These are phyloP conservation scores for Galeopterus variegatus DNA, from an alignment of 2,113 vertebrate genomes.

Conservation along the genomic window DNA sequence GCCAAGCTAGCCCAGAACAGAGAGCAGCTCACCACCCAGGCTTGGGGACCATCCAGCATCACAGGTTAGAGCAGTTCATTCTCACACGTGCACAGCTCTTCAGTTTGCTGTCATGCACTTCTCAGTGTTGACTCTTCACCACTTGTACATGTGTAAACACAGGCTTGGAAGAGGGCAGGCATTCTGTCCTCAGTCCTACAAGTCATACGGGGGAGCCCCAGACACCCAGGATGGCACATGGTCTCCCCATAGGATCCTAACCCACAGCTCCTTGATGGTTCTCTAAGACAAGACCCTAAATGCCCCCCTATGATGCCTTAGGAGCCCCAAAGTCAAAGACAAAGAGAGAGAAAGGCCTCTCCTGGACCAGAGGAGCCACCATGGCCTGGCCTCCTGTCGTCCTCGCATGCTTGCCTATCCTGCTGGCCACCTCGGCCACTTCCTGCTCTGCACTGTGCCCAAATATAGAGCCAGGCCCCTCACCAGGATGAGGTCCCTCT, in stretches of 20 bases:
- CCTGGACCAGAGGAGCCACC: background rate
- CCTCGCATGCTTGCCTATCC: accelerated
- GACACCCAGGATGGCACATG: background rate
- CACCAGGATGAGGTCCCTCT: too few species aligned
- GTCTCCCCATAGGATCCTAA: accelerated
- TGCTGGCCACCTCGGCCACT: too few species aligned
- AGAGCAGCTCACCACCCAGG: accelerated
- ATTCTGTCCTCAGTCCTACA: accelerated
- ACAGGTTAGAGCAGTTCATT: accelerated
- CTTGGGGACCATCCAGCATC: accelerated
- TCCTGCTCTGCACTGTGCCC: background rate
- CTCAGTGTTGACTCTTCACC: background rate
- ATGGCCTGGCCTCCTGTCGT: background rate
- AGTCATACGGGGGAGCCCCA: background rate
- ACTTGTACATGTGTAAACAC: background rate
- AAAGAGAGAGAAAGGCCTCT: background rate
- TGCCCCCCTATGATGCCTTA: accelerated
- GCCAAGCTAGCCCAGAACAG: too few species aligned
- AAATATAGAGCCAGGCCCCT: accelerated
- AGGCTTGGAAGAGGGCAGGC: accelerated
- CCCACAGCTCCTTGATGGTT: accelerated
- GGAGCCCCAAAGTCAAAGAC: background rate
- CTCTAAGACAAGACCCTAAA: background rate
- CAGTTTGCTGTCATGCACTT: background rate
- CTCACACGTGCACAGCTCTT: background rate